Evolutionary conservation across 2,888 invertebrate genomes (phyloP).

Genomic region (Thecophora atra): DNA sequence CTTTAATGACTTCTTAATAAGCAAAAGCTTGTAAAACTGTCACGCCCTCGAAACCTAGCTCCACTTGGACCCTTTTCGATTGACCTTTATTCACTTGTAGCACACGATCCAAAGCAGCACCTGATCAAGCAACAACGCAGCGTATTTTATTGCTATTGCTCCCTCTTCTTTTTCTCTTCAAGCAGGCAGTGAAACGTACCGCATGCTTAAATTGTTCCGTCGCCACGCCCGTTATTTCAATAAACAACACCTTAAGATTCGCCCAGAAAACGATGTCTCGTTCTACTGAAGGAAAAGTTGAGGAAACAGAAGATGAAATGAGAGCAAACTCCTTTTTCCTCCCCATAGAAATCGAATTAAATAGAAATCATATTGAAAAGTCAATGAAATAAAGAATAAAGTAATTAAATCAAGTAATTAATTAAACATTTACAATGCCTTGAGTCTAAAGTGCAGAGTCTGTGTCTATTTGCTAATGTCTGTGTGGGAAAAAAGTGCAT

Average conservation of each 20-base stretch:
- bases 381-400: too few species aligned
- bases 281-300: slow-evolving; percentile 3
- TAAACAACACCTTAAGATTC: slow-evolving; percentile 62
- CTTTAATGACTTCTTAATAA: too few species aligned
- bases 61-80: neutral
- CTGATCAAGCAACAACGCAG: neutral
- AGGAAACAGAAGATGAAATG: neutral
- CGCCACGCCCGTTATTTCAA: slow-evolving; percentile 62
- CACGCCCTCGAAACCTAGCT: neutral
- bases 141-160: neutral
- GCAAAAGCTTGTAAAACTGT: neutral
- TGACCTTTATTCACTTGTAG: too few species aligned
- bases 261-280: slow-evolving; percentile 53
- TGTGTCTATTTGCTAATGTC: too few species aligned
- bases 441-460: too few species aligned
- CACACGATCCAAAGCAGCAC: neutral
- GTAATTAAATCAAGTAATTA: too few species aligned
- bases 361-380: too few species aligned
- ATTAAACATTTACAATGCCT: too few species aligned
- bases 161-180: neutral
- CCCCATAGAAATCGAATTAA: too few species aligned
- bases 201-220: slow-evolving; percentile 62
- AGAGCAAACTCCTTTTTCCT: neutral
- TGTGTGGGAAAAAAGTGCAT: too few species aligned
- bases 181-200: slow-evolving; percentile 64